phyloP scores from a whole-genome alignment of 2,888 invertebrate species.

The Autographa pulchrina region DNA sequence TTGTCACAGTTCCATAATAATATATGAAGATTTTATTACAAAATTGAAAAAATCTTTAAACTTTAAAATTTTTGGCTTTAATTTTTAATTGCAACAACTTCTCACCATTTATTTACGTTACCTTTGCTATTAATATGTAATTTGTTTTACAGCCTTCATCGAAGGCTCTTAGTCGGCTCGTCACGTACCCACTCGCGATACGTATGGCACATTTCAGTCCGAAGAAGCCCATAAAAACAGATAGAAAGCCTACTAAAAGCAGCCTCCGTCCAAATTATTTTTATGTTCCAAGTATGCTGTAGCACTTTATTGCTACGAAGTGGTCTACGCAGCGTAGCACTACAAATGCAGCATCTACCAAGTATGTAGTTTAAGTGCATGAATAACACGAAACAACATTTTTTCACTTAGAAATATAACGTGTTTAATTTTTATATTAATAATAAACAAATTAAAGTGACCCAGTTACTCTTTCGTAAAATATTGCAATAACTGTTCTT shows the following conservation, averaged over 20 bases:
- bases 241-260: slow-evolving; percentile 55
- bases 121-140: slow-evolving; percentile 35
- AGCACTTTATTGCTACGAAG: slow-evolving; percentile 54
- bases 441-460: not conserved
- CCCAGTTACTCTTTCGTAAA: not conserved
- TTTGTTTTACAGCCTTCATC: slow-evolving; percentile 45
- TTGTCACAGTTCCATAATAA: too few species aligned
- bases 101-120: not conserved
- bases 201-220: slow-evolving; percentile 49
- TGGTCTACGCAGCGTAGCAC: slow-evolving; percentile 34
- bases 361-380: too few species aligned
- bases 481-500: not conserved
- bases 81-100: not conserved
- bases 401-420: too few species aligned
- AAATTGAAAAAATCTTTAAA: too few species aligned
- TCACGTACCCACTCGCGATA: slow-evolving; percentile 51
- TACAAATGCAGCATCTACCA: slow-evolving; percentile 9
- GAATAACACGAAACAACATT: too few species aligned
- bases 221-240: slow-evolving; percentile 57
- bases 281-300: slow-evolving; percentile 49
- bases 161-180: slow-evolving; percentile 31
- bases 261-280: slow-evolving; percentile 54
- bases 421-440: not conserved
- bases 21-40: too few species aligned
- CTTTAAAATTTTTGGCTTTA: not conserved